Base-by-base conservation (phyloP, 1,140 invertebrate species). In the Zaprionus nigranus region DNA sequence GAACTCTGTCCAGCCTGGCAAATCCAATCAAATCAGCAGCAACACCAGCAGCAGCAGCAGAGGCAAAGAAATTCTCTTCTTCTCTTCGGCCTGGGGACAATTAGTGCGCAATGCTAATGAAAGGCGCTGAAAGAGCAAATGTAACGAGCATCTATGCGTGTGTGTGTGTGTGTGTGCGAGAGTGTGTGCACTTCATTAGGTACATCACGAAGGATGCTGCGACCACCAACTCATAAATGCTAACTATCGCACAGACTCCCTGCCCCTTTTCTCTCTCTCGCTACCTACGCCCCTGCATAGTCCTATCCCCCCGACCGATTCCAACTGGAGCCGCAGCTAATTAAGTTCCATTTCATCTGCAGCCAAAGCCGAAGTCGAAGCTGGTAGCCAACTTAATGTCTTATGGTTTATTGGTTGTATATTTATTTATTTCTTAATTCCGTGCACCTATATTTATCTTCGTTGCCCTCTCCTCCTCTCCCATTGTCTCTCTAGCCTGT, bases 51-150 rank as follows among this genome's bases (percentile, higher is more conserved):
- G 28, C 38, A 56, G 58, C 5, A 51, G 28, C 64, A 11, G 28
- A 51, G 46, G 20, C 46, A 64, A n/a, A 78, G 76, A 69, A 85
- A 85, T 71, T 58, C 38, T 34, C 59, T 56, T 51, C 56, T 71
- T 51, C 38, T 38, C 59, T 56, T 56, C 56, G 53, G 43, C 30
- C 75, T 36, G 72, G 67, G 58, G 54, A 85, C 81, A 84, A 84
- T 84, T 84, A 84, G 81, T 84, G 64, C 62, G 58, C 80, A 81
- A 81, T 85, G 82, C 81, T 84, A 84, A 84, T 84, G 81, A 85
- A 85, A 84, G 73, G 67, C 67, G 68, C 68, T 58, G 62, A 53
- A 60, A 30, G 62, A 58, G 57, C 38, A 69, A 67, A 51, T 56
- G 43, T 38, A 65, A 20, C 22, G 24, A 11, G 46, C 17, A 11